Percentiles rank a stretch among this genome's conserved stretches.
phyloP scores from a whole-genome alignment of 2,888 invertebrate genomes.

The Metacarcinus magister region DNA sequence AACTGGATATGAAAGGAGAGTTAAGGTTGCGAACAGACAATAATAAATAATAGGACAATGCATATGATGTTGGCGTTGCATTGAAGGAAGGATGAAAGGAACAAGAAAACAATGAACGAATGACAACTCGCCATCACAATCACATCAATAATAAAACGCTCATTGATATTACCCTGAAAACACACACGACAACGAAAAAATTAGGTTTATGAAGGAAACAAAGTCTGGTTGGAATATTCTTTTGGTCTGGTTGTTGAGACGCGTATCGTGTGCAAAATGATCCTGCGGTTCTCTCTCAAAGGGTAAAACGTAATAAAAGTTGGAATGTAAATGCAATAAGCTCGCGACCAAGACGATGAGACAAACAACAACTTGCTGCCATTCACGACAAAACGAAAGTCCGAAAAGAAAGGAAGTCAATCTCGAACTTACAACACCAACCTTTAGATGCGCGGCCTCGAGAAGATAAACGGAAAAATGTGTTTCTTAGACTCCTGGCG shows the following conservation, averaged over 20 bases:
- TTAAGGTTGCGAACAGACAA: too few relatives aligned
- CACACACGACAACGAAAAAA: background rate
- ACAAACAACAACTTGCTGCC: conserved; percentile 43
- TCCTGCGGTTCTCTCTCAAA: background rate
- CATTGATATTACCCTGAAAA: background rate
- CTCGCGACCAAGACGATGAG: background rate
- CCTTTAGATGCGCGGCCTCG: background rate
- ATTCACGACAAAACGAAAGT: conserved; percentile 31
- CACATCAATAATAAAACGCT: too few relatives aligned
- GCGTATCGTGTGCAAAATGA: background rate
- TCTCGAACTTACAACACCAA: conserved; percentile 47
- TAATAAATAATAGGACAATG: too few relatives aligned
- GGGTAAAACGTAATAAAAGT: background rate
- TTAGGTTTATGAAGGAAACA: background rate
- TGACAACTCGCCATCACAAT: too few relatives aligned
- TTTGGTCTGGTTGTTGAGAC: background rate
- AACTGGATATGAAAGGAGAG: too few relatives aligned
- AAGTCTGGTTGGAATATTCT: background rate
- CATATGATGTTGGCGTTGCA: too few relatives aligned
- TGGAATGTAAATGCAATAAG: conserved; percentile 60
- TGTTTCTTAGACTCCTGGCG: background rate
- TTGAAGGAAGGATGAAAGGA: too few relatives aligned
- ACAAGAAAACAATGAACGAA: too few relatives aligned
- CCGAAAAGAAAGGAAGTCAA: conserved; percentile 46
- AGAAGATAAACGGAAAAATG: background rate